Evolutionary conservation across 2,113 vertebrate species (phyloP), one percentile per base, ranked within the genome.

Genomic region (Lampris megalopsis): DNA sequence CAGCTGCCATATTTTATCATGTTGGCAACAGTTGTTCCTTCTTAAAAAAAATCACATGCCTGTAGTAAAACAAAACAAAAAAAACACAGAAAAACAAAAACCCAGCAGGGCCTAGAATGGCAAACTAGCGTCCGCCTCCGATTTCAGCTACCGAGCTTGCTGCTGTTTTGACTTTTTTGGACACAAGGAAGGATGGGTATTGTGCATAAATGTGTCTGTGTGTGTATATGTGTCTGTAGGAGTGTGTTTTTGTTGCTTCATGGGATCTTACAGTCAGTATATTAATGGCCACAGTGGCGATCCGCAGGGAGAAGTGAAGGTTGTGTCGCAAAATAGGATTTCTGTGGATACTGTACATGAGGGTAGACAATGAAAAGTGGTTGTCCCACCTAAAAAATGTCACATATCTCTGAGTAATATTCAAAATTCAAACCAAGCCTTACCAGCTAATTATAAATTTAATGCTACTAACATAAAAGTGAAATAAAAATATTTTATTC

Each of bases 201-300:
- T 24, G 24, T 24, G 24, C 24, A 24, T 24, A 24, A 24, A 24
- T 24, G 8, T 50, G 8, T 7, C 49, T 10, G 4, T 50, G 49
- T 50, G 49, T 10, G 10, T 50, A 10, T 11, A 10, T 11, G 50
- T 13, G 50, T 13, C 10, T 53, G 50, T 13, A 11, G 2, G 50
- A 3, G 50, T 11, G 9, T 13, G 10, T 4, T 53, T 11, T 10
- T 53, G 24, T 24, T 24, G 24, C 24, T 24, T 24, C 24, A 24
- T 53, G 50, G 13, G 8, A 43, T 36, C 38, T 45, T 58, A 48
- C n/a, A 47, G 13, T 36, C 59, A 56, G 35, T 59, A 24, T 56
- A 48, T 53, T 70, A 45, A 70, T 48, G 9, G 68, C 42, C 54
- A 58, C 56, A 48, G 35, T 48, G 35, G 56, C 57, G 36, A 24